Base-by-base conservation (phyloP, 2,797 vertebrate genomes). In the Amblyraja radiata region DNA sequence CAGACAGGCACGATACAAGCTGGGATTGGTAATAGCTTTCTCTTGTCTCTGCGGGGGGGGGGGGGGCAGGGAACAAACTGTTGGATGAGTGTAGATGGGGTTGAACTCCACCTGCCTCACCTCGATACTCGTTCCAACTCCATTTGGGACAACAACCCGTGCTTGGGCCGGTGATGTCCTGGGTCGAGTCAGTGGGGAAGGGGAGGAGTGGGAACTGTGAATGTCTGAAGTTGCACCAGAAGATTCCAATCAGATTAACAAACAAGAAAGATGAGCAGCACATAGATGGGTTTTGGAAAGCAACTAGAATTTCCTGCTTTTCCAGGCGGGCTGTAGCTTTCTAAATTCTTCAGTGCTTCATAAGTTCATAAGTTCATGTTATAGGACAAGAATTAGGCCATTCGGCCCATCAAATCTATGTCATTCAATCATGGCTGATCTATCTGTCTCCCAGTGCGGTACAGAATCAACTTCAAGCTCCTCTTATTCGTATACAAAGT, bases 241-340 rank as follows among this genome's bases (percentile, higher is more conserved):
- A 25, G 71, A 39, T 4, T 73, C 23, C 32, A 18, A 90, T 90
- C 23, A 39, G 16, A 71, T 10, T 39, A 90, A 32, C 32, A 65
- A 90, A 90, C 32, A 32, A 32, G 32, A 3, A 86, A n/a, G 28
- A 90, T 28, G 9, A 23, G n/a, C 86, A 90, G 25, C 84, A 65
- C 14, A 90, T 90, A 36, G 32, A n/a, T 68, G 65, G 32, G 68
- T 90, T 90, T 90, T 90, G 86, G 86, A 68, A 90, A 68, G 28
- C 11, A 88, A 4, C 84, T 32, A 32, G 84, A 65, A 88, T 65
- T 88, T 88, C 21, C 84, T 88, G 61, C 23, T 88, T 88, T 65
- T 36, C 18, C 63, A 86, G 11, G 9, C 83, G 13, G 28, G 46
- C 23, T 83, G 9, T 28, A 63, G 54, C 46, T 80, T 46, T 6